Conservation (phyloP, 2,113 vertebrate species). For the Choloepus hoffmanni region DNA sequence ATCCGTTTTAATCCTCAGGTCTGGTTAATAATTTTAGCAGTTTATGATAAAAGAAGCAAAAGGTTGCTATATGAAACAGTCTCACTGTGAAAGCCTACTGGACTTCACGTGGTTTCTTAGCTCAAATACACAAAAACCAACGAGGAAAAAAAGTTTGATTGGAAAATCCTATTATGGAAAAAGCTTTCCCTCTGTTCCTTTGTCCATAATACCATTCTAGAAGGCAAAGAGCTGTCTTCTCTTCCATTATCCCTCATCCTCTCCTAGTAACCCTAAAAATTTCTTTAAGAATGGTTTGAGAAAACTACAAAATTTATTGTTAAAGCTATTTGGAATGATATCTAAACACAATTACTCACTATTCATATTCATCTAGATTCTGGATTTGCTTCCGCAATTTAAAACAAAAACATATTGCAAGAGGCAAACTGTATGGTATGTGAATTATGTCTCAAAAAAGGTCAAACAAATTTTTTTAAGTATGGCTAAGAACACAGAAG, state of each 20-base stretch:
- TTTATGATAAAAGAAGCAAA: background rate
- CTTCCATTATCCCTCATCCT: background rate
- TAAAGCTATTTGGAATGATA: background rate
- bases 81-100: background rate
- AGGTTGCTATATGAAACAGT: background rate
- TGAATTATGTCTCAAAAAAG: background rate
- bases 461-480: background rate
- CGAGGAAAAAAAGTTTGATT: background rate
- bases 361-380: background rate
- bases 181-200: background rate
- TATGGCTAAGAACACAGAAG: background rate
- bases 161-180: background rate
- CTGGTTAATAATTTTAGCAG: background rate
- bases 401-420: background rate
- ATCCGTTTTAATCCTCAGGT: background rate
- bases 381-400: slow-evolving; percentile 11
- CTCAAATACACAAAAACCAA: background rate
- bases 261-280: background rate
- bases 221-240: background rate
- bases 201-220: background rate
- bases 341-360: background rate
- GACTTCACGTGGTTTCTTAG: background rate
- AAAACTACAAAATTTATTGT: background rate
- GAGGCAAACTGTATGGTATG: background rate
- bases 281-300: background rate